Evolutionary conservation across 2,113 vertebrate species (phyloP).

Genomic region (Anoura caudifer): DNA sequence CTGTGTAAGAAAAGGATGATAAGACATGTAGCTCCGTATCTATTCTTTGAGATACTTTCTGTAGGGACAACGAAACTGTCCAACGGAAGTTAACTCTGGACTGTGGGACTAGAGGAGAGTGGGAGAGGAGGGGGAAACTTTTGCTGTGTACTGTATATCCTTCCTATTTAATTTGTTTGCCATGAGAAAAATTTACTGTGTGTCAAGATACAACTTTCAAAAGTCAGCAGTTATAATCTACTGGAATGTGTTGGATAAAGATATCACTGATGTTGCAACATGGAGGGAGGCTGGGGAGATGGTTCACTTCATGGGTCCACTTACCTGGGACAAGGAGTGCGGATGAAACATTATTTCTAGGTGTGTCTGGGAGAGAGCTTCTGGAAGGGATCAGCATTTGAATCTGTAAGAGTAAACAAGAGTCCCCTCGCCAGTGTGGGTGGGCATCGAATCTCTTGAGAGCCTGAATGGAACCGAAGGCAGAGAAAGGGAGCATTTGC

Average conservation of each 20-base stretch:
- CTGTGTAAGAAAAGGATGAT: not conserved
- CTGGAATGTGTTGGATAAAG: not conserved
- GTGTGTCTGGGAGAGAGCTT: not conserved
- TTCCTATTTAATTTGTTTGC: not conserved
- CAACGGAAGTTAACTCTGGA: not conserved
- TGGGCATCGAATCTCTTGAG: no score
- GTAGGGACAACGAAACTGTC: not conserved
- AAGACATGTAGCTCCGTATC: not conserved
- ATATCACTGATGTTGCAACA: not conserved
- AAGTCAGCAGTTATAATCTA: not conserved
- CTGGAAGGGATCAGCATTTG: not conserved
- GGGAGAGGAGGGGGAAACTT: not conserved
- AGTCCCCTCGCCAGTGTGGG: not conserved
- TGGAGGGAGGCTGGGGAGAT: not conserved
- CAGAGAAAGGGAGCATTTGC: no score
- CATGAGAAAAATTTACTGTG: not conserved
- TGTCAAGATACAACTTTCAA: not conserved
- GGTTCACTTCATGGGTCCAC: not conserved
- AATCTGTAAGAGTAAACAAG: not conserved
- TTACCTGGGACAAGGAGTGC: not conserved
- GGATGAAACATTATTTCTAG: no score
- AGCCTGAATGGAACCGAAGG: no score
- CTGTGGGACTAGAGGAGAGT: not conserved
- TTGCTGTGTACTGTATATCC: not conserved
- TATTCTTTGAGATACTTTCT: not conserved